Evolutionary conservation across 2,113 vertebrate genomes (phyloP).

Genomic region (Theropithecus gelada): DNA sequence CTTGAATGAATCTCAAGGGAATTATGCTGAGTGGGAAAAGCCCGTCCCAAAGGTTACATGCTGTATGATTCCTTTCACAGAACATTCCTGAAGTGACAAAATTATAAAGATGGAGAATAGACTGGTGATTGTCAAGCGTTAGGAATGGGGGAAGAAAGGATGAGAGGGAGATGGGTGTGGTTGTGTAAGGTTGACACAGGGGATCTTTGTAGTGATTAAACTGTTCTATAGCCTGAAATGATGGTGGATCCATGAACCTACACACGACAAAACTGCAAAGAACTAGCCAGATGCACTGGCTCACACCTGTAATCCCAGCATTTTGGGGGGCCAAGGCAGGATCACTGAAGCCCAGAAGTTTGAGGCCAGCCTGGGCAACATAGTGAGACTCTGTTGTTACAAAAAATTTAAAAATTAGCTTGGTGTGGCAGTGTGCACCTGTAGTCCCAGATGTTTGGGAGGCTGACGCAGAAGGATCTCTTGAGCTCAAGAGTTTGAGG

Average conservation of each 20-base stretch:
- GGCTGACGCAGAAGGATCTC: too few species aligned
- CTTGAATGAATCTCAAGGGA: neutral
- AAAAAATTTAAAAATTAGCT: too few species aligned
- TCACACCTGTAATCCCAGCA: too few species aligned
- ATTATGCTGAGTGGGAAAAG: neutral
- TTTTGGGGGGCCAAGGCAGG: too few species aligned
- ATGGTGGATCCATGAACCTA: neutral
- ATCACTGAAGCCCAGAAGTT: too few species aligned
- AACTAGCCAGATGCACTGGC: neutral
- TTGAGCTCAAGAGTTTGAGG: too few species aligned
- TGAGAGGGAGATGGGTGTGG: neutral
- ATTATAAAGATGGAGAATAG: neutral
- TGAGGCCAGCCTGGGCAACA: too few species aligned
- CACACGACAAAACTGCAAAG: neutral
- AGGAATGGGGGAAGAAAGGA: neutral
- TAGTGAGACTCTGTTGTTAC: too few species aligned
- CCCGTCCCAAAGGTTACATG: neutral
- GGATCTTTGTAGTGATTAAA: neutral
- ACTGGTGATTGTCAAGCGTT: neutral
- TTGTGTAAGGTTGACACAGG: neutral
- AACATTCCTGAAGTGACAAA: neutral
- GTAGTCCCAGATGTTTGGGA: too few species aligned
- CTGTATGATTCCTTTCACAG: neutral
- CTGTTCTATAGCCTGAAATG: neutral
- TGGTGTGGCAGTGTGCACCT: too few species aligned